Conservation (phyloP, 2,113 vertebrate species). For the Lipophrys pholis region DNA sequence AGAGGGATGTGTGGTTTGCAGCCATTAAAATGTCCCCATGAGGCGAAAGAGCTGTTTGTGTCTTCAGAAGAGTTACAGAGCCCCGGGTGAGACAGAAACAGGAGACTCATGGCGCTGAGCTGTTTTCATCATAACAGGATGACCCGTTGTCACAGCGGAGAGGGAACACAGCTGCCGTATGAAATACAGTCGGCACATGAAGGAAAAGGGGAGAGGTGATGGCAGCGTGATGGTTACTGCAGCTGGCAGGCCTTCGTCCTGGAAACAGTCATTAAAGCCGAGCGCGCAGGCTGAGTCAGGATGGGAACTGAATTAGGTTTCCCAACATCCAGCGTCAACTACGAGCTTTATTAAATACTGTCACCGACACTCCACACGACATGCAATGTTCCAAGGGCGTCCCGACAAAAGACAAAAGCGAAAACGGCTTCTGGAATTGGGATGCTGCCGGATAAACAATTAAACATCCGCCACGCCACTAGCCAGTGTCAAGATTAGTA, state of each 20-base stretch:
- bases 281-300: conserved; percentile 3
- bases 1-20: conserved; percentile 77
- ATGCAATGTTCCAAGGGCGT: background rate
- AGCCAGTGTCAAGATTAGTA: no score
- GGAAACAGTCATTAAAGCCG: conserved; percentile 35
- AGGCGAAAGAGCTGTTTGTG: conserved; percentile 74
- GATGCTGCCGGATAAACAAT: no score
- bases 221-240: conserved; percentile 34
- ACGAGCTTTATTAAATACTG: conserved; percentile 17
- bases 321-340: conserved; percentile 9
- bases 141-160: conserved; percentile 60
- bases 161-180: conserved; percentile 49
- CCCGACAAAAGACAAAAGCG: background rate
- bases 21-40: conserved; percentile 79
- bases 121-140: conserved; percentile 72
- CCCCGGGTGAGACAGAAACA: conserved; percentile 59
- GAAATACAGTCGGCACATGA: conserved; percentile 35
- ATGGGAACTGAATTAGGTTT: conserved; percentile 4
- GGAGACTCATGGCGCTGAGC: conserved; percentile 60
- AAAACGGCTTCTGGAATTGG: background rate
- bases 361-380: background rate
- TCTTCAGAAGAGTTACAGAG: conserved; percentile 74
- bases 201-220: conserved; percentile 13
- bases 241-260: conserved; percentile 20
- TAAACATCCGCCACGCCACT: no score